A percentile compares a stretch with the other conserved stretches of the same genome.
phyloP scores from a whole-genome alignment of 2,888 invertebrate species.

The Eupeodes latifasciatus region DNA sequence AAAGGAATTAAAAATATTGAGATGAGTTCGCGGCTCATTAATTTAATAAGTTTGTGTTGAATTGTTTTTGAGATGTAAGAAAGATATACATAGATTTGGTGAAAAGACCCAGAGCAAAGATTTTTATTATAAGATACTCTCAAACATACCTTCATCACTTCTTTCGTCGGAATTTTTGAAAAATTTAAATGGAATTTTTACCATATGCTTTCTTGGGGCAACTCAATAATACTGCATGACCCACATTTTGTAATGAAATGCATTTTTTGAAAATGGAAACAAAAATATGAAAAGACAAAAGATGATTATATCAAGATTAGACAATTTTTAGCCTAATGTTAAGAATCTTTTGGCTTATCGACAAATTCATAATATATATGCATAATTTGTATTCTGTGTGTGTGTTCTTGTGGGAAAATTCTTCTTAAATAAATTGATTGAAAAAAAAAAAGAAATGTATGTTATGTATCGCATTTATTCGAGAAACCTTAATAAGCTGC shows the following conservation, averaged over 20 bases:
- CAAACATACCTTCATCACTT: conserved; percentile 36
- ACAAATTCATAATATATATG: neutral
- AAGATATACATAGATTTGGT: conserved; percentile 1
- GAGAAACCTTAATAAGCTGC: neutral
- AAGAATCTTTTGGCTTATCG: conserved; percentile 6
- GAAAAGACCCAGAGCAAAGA: conserved; percentile 36
- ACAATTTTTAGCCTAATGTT: neutral
- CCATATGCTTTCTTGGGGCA: conserved; percentile 21
- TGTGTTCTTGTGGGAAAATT: conserved; percentile 15
- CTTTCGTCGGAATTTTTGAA: conserved; percentile 43
- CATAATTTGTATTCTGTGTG: neutral
- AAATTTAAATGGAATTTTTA: conserved; percentile 43
- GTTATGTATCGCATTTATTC: neutral
- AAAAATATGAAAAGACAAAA: conserved; percentile 30
- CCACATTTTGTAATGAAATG: conserved; percentile 51
- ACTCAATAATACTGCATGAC: conserved; percentile 47
- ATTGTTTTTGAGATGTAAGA: conserved; percentile 4
- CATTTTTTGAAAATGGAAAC: conserved; percentile 23
- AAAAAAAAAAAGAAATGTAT: neutral
- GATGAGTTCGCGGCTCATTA: conserved; percentile 20
- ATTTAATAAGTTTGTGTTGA: neutral
- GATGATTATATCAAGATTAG: conserved; percentile 15
- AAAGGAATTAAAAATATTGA: conserved; percentile 48
- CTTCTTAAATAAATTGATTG: neutral
- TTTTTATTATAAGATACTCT: conserved; percentile 33